Evolutionary conservation across 2,888 invertebrate genomes (phyloP).

Genomic region (Yponomeuta plumbellus): DNA sequence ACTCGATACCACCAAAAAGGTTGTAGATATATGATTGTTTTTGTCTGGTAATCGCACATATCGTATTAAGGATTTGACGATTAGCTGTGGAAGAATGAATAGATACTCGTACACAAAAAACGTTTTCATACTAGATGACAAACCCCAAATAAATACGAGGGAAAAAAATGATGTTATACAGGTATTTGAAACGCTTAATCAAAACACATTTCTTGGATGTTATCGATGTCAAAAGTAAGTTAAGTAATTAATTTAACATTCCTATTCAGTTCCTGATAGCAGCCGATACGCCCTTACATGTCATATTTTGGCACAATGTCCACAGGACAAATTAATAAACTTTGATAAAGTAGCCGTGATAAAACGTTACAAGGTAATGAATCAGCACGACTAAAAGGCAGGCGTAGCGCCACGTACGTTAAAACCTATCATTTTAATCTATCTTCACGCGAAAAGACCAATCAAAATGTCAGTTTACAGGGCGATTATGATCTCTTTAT

Average conservation of each 20-base stretch:
- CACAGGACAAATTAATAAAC: not conserved
- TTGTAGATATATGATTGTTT: not conserved
- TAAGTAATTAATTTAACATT: not conserved
- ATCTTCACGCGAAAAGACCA: slow-evolving; percentile 14
- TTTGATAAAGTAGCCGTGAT: slow-evolving; percentile 8
- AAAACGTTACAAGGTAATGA: slow-evolving; percentile 6
- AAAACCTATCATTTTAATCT: slow-evolving; percentile 15
- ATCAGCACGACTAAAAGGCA: slow-evolving; percentile 7
- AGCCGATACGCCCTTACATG: not conserved
- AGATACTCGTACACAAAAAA: too few relatives aligned
- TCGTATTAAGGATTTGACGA: too few relatives aligned
- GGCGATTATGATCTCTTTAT: slow-evolving; percentile 3
- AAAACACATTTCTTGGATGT: not conserved
- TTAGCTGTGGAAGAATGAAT: too few relatives aligned
- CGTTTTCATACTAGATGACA: too few relatives aligned
- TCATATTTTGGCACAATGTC: slow-evolving; percentile 6
- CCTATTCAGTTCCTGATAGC: not conserved
- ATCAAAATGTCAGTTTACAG: slow-evolving; percentile 14
- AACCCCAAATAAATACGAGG: too few relatives aligned
- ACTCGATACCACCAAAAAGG: not conserved
- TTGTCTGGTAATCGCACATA: too few relatives aligned
- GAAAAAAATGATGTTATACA: too few relatives aligned
- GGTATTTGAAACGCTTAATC: not conserved
- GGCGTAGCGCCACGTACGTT: slow-evolving; percentile 7
- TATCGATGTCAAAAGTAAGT: not conserved